Percentiles rank a stretch among this genome's conserved stretches.
Evolutionary conservation across 1,140 invertebrate genomes (phyloP).

Genomic region (Teleogryllus occipitalis): DNA sequence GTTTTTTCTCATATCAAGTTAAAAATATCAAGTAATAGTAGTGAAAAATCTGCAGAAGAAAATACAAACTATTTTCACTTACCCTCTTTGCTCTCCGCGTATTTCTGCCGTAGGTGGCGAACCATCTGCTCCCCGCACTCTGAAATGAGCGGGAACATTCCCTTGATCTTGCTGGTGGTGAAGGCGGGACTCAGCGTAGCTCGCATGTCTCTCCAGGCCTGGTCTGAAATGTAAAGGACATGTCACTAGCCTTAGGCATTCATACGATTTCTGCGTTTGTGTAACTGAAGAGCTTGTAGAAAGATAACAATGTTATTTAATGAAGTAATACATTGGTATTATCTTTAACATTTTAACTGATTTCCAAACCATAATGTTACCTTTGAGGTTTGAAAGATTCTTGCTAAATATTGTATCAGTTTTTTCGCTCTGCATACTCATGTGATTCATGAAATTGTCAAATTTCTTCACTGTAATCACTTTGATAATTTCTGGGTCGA

Average conservation of each 20-base stretch:
- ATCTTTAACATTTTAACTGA: not conserved
- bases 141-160: conserved; percentile 11
- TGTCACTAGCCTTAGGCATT: too few relatives aligned
- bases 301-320: not conserved
- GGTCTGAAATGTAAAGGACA: not conserved
- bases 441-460: conserved; percentile 35
- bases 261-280: too few relatives aligned
- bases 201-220: conserved; percentile 27
- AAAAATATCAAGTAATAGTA: too few relatives aligned
- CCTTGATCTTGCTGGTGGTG: conserved; percentile 20
- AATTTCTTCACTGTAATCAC: conserved; percentile 33
- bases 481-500: conserved; percentile 24
- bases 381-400: conserved; percentile 35
- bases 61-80: too few relatives aligned
- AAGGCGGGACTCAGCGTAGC: conserved; percentile 27
- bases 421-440: conserved; percentile 30
- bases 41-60: too few relatives aligned
- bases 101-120: too few relatives aligned
- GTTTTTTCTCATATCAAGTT: too few relatives aligned
- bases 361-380: conserved; percentile 10
- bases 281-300: too few relatives aligned
- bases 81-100: too few relatives aligned
- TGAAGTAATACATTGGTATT: not conserved
- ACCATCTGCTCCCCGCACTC: conserved; percentile 14
- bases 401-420: conserved; percentile 35